Evolutionary conservation across 2,797 vertebrate genomes (phyloP), one percentile per base, ranked within the genome.

Genomic region (Poeciliopsis gracilis): DNA sequence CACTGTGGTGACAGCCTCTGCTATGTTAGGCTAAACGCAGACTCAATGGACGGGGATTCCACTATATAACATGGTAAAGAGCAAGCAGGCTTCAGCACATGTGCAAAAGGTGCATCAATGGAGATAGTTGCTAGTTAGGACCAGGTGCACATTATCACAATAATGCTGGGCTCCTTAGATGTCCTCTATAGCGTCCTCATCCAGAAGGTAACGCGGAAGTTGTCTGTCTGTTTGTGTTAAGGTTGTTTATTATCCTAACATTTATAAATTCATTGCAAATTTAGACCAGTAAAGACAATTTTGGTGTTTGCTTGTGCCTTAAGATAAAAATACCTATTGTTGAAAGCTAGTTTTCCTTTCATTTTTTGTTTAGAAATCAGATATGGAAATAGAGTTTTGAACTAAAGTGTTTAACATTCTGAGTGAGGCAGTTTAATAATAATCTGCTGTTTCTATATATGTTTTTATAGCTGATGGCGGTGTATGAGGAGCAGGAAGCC

Each of bases 401-500:
- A 20, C 20, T 25, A 25, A 25, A 25, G 9, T 67, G 63, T 20
- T 12, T 18, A 41, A 43, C 23, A 69, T 69, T 69, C 66, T n/a
- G 6, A 25, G 23, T 43, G 11, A 69, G 38, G 6, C 20, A 15
- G 2, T 43, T 38, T 55, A 20, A 28, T 77, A 76, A 88, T 12
- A 15, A 36, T 2, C n/a, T 53, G 3, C 51, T 53, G 51, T 53
- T 9, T 38, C 46, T 66, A n/a, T 76, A 18, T 59, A 30, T 73
- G 38, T 79, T n/a, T 77, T 1, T 77, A 15, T 73, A 99, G 98
- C 95, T 99, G 91, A 97, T 99, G 90, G 98, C 98, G 1, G 95
- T 99, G 91, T 99, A 98, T 87, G 98, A 99, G 8, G 98, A 99
- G 78, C 93, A 94, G 89, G 94, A 94, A 91, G 92, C 91, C 90